Conservation (phyloP, 2,888 invertebrate genomes). For the Lingula anatina region DNA sequence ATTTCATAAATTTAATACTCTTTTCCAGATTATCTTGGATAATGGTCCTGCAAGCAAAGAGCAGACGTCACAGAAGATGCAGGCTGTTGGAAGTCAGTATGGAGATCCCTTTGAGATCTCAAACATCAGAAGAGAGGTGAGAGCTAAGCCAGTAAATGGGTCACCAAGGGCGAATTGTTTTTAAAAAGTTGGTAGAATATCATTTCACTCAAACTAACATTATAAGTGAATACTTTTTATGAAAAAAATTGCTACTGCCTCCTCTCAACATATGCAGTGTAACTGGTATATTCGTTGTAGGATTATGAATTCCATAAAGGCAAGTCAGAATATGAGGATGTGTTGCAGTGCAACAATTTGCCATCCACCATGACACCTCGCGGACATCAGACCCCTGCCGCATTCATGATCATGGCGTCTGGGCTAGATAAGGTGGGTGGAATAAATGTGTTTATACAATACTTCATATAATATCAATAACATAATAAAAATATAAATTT, state of each 20-base stretch:
- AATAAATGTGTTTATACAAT: not conserved
- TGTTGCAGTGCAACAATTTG: slow-evolving; percentile 70
- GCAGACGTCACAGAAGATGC: slow-evolving; percentile 61
- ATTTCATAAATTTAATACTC: too few relatives aligned
- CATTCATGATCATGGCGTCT: slow-evolving; percentile 77
- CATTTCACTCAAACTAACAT: too few relatives aligned
- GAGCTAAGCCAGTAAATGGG: too few relatives aligned
- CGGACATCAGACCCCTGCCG: slow-evolving; percentile 82
- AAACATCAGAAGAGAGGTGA: slow-evolving; percentile 48
- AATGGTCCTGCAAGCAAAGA: slow-evolving; percentile 66
- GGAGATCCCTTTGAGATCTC: slow-evolving; percentile 78
- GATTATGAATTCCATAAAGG: slow-evolving; percentile 56
- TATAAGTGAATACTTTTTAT: too few relatives aligned
- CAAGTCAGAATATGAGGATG: slow-evolving; percentile 75
- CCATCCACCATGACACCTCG: slow-evolving; percentile 67
- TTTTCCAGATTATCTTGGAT: slow-evolving; percentile 63
- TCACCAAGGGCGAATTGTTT: too few relatives aligned
- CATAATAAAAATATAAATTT: too few relatives aligned
- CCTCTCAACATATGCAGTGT: too few relatives aligned
- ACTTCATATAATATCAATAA: too few relatives aligned
- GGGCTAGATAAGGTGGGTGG: slow-evolving; percentile 67
- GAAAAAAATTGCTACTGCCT: too few relatives aligned
- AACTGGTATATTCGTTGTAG: too few relatives aligned
- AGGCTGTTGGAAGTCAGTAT: slow-evolving; percentile 64
- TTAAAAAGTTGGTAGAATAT: too few relatives aligned